Evolutionary conservation across 2,113 vertebrate genomes (phyloP).

Genomic region (Antidorcas marsupialis): DNA sequence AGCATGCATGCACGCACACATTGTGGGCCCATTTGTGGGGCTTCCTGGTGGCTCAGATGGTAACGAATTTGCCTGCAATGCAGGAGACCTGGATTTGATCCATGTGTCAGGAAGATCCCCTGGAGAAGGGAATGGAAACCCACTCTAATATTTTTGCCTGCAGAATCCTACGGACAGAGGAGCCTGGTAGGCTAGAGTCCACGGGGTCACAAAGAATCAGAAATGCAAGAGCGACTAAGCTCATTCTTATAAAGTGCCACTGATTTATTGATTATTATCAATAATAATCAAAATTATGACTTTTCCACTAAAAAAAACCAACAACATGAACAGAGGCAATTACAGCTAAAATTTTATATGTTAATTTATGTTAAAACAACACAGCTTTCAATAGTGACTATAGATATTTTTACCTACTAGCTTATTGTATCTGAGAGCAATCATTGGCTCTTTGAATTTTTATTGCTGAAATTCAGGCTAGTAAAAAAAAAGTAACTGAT

Average conservation of each 20-base stretch:
- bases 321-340: not conserved
- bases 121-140: not conserved
- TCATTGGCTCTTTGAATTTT: not conserved
- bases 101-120: not conserved
- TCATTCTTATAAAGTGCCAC: not conserved
- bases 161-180: not conserved
- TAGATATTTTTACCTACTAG: not conserved
- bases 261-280: not conserved
- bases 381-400: not conserved
- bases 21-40: not conserved
- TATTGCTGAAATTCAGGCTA: not conserved
- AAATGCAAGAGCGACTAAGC: not conserved
- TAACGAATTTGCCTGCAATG: not conserved
- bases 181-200: not conserved
- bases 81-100: not conserved
- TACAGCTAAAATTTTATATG: not conserved
- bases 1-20: not conserved
- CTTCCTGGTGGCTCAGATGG: not conserved
- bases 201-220: not conserved
- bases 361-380: not conserved
- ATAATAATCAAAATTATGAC: not conserved
- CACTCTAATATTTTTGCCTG: not conserved
- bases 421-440: not conserved
- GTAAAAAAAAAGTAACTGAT: not conserved
- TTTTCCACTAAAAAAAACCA: not conserved